Percentiles rank a stretch among this genome's conserved stretches.
These are phyloP conservation scores for Parazoanthus swiftii DNA, from an alignment of 92 coral and sea anemone species.

Conservation along the genomic window DNA sequence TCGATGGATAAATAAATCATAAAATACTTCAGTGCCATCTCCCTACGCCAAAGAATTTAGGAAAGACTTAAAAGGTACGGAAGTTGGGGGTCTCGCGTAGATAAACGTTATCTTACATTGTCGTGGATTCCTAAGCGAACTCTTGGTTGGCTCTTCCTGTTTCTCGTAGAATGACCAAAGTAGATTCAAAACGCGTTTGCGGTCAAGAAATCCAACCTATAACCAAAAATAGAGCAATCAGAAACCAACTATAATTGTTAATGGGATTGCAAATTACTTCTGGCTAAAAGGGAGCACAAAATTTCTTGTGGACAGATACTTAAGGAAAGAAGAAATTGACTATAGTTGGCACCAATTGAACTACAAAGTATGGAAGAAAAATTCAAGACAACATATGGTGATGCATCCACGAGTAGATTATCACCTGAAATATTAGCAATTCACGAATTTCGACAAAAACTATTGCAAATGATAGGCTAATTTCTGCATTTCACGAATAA, in stretches of 20 bases:
- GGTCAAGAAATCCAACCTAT: conserved; percentile 80
- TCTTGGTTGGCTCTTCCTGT: conserved; percentile 50
- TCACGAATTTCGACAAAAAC: too few relatives aligned
- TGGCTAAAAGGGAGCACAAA: too few relatives aligned
- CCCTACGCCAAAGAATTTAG: not conserved
- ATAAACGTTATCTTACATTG: conserved; percentile 57
- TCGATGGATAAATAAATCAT: too few relatives aligned
- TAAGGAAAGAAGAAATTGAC: too few relatives aligned
- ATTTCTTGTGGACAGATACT: too few relatives aligned
- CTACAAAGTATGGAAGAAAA: too few relatives aligned
- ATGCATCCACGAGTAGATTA: too few relatives aligned
- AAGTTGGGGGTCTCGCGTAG: not conserved
- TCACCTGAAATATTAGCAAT: too few relatives aligned
- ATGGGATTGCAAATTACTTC: too few relatives aligned
- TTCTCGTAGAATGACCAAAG: conserved; percentile 80
- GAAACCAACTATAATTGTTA: not conserved
- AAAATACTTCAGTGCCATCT: not conserved
- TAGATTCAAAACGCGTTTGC: conserved; percentile 79
- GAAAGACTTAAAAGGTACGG: not conserved
- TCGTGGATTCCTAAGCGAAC: conserved; percentile 73
- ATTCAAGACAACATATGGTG: too few relatives aligned
- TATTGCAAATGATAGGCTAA: too few relatives aligned
- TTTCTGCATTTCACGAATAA: not conserved
- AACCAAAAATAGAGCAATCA: not conserved
- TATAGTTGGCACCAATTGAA: too few relatives aligned